phyloP scores from a whole-genome alignment of 2,113 vertebrate species.

The Zapus hudsonius region DNA sequence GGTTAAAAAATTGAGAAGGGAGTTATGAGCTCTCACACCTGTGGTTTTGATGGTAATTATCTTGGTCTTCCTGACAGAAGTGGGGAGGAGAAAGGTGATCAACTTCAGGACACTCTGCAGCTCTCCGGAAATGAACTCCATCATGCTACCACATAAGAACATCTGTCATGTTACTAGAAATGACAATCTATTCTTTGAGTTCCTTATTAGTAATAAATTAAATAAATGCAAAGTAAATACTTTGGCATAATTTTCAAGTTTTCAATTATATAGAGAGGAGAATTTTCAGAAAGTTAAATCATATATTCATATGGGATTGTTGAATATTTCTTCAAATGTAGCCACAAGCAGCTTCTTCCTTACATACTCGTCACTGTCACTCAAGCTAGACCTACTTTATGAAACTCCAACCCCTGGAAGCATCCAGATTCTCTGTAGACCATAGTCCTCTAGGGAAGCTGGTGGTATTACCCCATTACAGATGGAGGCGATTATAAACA shows the following conservation, averaged over 20 bases:
- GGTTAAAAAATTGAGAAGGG: neutral
- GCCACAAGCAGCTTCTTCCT: constrained; percentile 11
- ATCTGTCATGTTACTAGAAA: constrained; percentile 50
- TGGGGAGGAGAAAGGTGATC: neutral
- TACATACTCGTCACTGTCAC: constrained; percentile 6
- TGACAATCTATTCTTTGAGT: constrained; percentile 57
- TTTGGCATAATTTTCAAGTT: constrained; percentile 56
- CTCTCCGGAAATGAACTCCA: constrained; percentile 36
- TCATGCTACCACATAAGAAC: constrained; percentile 23
- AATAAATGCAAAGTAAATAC: constrained; percentile 60
- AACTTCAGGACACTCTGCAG: neutral
- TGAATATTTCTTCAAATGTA: constrained; percentile 65
- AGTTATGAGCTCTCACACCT: neutral
- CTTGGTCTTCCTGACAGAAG: constrained; percentile 25
- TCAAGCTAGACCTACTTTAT: neutral
- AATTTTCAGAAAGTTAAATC: constrained; percentile 59
- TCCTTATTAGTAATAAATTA: constrained; percentile 67
- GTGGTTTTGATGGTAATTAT: neutral
- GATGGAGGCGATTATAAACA: neutral
- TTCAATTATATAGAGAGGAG: constrained; percentile 55
- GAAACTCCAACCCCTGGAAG: neutral
- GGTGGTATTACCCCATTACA: neutral
- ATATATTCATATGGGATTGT: constrained; percentile 58
- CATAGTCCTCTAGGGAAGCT: neutral
- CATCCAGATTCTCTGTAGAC: neutral